Evolutionary conservation across 2,113 vertebrate species (phyloP), one percentile per base, ranked within the genome.

Genomic region (Willisornis vidua): DNA sequence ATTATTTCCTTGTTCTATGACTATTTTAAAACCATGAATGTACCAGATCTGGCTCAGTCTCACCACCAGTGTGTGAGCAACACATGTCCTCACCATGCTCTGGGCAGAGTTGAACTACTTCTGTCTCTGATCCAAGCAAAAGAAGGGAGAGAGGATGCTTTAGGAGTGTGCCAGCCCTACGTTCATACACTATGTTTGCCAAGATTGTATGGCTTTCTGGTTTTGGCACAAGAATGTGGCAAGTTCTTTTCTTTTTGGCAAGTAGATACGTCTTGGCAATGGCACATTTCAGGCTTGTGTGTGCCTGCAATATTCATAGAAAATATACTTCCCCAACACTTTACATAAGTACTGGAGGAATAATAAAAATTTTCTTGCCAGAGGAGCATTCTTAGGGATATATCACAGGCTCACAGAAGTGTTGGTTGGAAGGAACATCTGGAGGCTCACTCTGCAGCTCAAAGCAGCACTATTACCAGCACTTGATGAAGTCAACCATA

Each of bases 161-260:
- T 48, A 76, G 51, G 37, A 86, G 16, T 24, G 33, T 66, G 41
- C 71, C 78, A 96, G 37, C 11, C 54, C 4, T 28, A 23, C 51
- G 37, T 84, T 95, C 68, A 73, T 35, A 35, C 18, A 39, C 57
- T 66, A 2, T 43, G 24, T 28, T 76, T 90, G 79, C 75, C 85
- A 86, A 77, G 79, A 88, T 66, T 55, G 22, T 48, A 85, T 12
- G 37, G 41, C 26, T 92, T 94, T 92, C 59, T 94, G 23, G 0
- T 83, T 92, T 70, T 92, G 92, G 79, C 85, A 83, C 18, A 37
- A 54, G 55, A 73, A 7, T 9, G 16, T 74, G 18, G 37, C 37
- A 73, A 39, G 55, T 46, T 85, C 25, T 87, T 90, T 71, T 55
- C 17, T 87, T 90, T 94, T 83, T 92, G 85, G 87, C 85, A 94